Base-by-base conservation (phyloP, 2,797 vertebrate species). In the Catamblyrhynchus diadema region DNA sequence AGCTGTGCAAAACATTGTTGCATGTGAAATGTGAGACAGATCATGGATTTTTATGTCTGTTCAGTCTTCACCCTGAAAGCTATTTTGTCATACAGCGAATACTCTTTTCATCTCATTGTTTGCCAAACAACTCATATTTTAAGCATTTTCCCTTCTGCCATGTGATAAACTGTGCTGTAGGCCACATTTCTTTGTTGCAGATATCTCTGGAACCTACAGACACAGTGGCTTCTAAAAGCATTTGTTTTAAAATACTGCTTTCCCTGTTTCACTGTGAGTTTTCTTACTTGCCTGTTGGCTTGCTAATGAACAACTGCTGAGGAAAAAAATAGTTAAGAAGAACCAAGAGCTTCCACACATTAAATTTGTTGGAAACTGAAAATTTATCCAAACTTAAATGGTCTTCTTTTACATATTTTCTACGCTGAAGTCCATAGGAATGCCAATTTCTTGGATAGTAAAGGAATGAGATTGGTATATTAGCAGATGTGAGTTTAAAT, bases 61-160 rank as follows among this genome's bases (percentile, higher is more conserved):
- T 86, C 57, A 50, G 24, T 35, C 45, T 81, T n/a, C 39, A 69
- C 44, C 37, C 66, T 90, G 62, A 77, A 88, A 94, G 54, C 10
- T 79, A 45, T 90, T 94, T 78, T 84, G 61, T 77, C n/a, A 71
- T 81, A 86, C 15, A 27, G 25, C 3, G 30, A 78, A 90, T 88
- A 42, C 9, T 53, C 45, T 90, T 93, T 84, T 88, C 28, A 79
- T 90, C 45, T 86, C 21, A 65, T 6, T 88, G n/a, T 28, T 75
- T 92, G 54, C 66, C 77, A 86, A 78, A 78, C 18, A 92, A 84
- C 41, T 54, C 7, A 32, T 83, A 94, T 81, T 95, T 91, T 88
- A 94, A 87, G 28, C 23, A 71, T 93, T 74, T 92, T 81, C 50
- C 70, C 27, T 65, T 79, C 45, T 84, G 59, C 39, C 47, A 47